A percentile compares a stretch with the other conserved stretches of the same genome.
These are phyloP conservation scores for Otolemur garnettii DNA, from an alignment of 2,113 vertebrate genomes.

Conservation along the genomic window DNA sequence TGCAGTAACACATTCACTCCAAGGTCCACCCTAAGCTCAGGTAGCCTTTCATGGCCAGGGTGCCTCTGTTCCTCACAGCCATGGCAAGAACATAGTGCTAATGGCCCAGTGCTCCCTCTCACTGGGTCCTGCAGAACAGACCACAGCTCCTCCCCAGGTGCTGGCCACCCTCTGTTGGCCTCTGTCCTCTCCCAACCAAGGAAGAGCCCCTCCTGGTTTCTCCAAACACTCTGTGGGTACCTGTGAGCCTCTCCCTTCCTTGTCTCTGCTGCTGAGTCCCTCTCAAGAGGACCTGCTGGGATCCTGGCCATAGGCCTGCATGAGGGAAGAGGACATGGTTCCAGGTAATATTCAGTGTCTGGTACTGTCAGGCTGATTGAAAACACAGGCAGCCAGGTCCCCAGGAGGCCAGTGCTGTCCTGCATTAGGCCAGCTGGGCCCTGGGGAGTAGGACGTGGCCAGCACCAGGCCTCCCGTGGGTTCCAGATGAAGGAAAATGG, in stretches of 20 bases:
- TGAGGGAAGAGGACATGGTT: too few relatives aligned
- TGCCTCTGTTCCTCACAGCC: not conserved
- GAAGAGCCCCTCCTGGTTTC: not conserved
- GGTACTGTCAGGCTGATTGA: not conserved
- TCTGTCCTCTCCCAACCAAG: not conserved
- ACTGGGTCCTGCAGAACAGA: too few relatives aligned
- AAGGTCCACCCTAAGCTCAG: not conserved
- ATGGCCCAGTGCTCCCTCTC: too few relatives aligned
- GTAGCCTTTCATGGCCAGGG: not conserved
- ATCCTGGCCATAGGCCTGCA: too few relatives aligned
- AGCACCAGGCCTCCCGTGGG: too few relatives aligned
- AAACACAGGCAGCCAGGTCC: rapidly evolving
- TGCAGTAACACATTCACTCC: rapidly evolving
- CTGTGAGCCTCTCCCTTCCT: not conserved
- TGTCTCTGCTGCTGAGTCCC: not conserved
- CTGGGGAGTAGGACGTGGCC: too few relatives aligned
- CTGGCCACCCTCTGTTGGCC: too few relatives aligned
- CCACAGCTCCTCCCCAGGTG: too few relatives aligned
- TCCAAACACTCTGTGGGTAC: not conserved
- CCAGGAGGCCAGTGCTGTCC: too few relatives aligned
- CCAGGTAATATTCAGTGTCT: not conserved
- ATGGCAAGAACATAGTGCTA: not conserved
- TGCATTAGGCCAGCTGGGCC: too few relatives aligned
- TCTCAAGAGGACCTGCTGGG: not conserved
- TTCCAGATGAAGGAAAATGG: too few relatives aligned